Conservation (phyloP, 2,888 invertebrate species). For the Nemotelus pantherinus region DNA sequence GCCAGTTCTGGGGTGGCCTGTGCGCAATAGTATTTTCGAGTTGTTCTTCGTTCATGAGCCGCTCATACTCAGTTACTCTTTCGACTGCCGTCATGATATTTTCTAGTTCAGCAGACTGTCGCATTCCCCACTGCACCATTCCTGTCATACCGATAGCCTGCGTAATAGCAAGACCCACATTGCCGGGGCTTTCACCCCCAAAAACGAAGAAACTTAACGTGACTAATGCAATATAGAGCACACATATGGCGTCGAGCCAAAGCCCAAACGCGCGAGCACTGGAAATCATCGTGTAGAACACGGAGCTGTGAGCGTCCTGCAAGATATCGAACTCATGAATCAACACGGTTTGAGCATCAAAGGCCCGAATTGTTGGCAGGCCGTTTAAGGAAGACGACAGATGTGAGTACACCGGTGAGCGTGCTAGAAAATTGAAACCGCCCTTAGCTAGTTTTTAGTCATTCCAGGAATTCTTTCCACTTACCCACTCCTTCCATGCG, state of each 20-base stretch:
- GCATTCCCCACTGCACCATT: slow-evolving; percentile 81
- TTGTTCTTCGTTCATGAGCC: slow-evolving; percentile 66
- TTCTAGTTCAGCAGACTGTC: slow-evolving; percentile 89
- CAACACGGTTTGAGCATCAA: slow-evolving; percentile 81
- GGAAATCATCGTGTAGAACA: slow-evolving; percentile 91
- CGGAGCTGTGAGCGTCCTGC: slow-evolving; percentile 87
- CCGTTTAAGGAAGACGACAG: slow-evolving; percentile 90
- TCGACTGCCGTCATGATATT: slow-evolving; percentile 93
- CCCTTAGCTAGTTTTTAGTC: background rate
- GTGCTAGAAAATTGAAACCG: slow-evolving; percentile 68
- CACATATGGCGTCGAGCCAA: slow-evolving; percentile 89
- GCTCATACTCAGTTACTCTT: slow-evolving; percentile 75
- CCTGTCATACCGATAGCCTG: slow-evolving; percentile 83
- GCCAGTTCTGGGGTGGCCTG: slow-evolving; percentile 77
- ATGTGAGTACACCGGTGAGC: slow-evolving; percentile 96
- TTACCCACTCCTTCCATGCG: slow-evolving; percentile 83
- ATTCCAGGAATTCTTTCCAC: slow-evolving; percentile 61
- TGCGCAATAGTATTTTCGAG: slow-evolving; percentile 76
- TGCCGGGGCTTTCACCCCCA: slow-evolving; percentile 74
- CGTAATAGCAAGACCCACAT: slow-evolving; percentile 82
- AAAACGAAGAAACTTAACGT: slow-evolving; percentile 78
- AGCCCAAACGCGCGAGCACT: slow-evolving; percentile 94
- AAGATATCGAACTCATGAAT: slow-evolving; percentile 82
- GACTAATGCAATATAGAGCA: slow-evolving; percentile 85
- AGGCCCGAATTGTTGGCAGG: slow-evolving; percentile 90